A percentile compares a stretch with the other conserved stretches of the same genome.
Conservation (phyloP, 2,797 vertebrate species). For the Prunella strophiata region DNA sequence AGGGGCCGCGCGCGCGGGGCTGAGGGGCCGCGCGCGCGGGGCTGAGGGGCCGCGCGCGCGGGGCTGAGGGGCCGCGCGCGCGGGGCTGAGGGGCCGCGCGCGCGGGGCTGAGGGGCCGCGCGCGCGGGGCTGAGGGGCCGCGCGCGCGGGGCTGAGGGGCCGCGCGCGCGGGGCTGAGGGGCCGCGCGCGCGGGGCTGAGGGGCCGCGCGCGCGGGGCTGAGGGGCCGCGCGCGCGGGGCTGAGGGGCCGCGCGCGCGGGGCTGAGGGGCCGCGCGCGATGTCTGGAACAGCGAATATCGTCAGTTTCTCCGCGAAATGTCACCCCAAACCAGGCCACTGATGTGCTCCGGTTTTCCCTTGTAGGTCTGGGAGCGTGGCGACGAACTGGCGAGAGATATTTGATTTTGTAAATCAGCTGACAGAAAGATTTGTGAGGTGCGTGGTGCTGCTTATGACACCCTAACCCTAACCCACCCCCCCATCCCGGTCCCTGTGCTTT, state of each 20-base stretch:
- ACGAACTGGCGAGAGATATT: slow-evolving; percentile 91
- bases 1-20: not conserved
- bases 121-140: not conserved
- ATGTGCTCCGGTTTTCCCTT: slow-evolving; percentile 16
- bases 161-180: not conserved
- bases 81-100: not conserved
- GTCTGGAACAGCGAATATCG: no score
- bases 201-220: not conserved
- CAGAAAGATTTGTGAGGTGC: slow-evolving; percentile 93
- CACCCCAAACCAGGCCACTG: not conserved
- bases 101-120: no score
- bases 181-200: not conserved
- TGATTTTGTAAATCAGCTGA: slow-evolving; percentile 90
- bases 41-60: not conserved
- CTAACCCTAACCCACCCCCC: no score
- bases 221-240: not conserved
- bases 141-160: no score
- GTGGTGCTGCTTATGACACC: not conserved
- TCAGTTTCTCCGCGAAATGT: not conserved
- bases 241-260: no score
- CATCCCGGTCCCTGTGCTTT: accelerated
- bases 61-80: no score
- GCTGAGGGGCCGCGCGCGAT: not conserved
- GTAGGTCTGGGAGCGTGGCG: slow-evolving; percentile 90
- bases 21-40: no score